phyloP scores from a whole-genome alignment of 2,113 vertebrate species.

The Silurus meridionalis region DNA sequence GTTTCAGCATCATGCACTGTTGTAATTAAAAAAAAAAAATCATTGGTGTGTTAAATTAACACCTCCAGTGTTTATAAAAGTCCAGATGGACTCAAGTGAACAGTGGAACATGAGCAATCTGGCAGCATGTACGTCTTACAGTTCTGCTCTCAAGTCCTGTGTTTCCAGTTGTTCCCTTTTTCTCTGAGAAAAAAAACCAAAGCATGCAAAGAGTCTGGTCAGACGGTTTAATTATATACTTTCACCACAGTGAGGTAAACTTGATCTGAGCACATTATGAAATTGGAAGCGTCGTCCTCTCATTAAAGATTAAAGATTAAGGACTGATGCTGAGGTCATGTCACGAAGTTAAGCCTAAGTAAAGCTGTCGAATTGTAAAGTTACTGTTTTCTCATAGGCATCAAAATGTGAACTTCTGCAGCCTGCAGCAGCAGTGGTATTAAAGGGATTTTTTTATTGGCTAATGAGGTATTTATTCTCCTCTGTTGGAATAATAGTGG shows the following conservation, averaged over 20 bases:
- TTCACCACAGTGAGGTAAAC: slow-evolving; percentile 37
- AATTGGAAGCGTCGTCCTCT: slow-evolving; percentile 42
- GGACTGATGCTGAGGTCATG: slow-evolving; percentile 55
- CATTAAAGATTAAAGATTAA: slow-evolving; percentile 63
- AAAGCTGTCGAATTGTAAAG: not conserved
- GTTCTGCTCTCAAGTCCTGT: not conserved
- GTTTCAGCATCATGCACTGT: not conserved
- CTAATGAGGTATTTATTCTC: slow-evolving; percentile 8
- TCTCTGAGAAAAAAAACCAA: not conserved
- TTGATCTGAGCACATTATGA: slow-evolving; percentile 31
- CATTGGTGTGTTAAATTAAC: not conserved
- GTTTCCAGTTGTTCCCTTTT: not conserved
- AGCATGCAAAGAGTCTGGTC: slow-evolving; percentile 44
- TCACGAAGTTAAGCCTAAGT: slow-evolving; percentile 33
- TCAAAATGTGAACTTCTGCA: slow-evolving; percentile 1
- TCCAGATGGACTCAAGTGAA: slow-evolving; percentile 1
- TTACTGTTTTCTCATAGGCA: not conserved
- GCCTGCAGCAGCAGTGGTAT: not conserved
- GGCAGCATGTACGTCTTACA: not conserved
- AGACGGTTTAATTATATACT: slow-evolving; percentile 55
- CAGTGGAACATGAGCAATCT: slow-evolving; percentile 1
- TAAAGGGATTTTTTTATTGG: not conserved
- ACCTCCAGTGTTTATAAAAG: slow-evolving; percentile 5
- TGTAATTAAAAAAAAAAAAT: not conserved
- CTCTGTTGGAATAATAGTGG: not conserved